Evolutionary conservation across 2,797 vertebrate species (phyloP).

Genomic region (Dendrocincla fuliginosa): DNA sequence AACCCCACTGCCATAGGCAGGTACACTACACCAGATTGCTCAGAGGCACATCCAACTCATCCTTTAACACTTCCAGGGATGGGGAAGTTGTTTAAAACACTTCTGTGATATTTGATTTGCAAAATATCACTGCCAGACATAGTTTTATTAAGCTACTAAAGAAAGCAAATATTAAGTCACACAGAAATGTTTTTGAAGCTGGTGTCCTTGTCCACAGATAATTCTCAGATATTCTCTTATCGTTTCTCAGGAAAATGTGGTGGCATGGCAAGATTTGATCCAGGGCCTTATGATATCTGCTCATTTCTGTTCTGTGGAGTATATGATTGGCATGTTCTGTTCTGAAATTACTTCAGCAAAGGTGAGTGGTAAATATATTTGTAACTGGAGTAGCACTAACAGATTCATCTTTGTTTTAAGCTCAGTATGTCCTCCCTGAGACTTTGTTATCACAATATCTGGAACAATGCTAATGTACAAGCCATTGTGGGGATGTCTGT

Average conservation of each 20-base stretch:
- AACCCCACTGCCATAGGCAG: neutral
- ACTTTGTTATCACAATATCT: neutral
- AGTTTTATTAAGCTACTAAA: neutral
- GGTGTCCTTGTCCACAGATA: neutral
- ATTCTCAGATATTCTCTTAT: neutral
- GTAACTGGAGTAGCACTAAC: neutral
- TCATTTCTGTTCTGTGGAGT: neutral
- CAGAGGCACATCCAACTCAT: neutral
- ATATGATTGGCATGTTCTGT: neutral
- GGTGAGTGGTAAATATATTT: neutral
- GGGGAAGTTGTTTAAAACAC: neutral
- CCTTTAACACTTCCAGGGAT: neutral
- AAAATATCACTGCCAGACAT: neutral
- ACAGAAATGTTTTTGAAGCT: neutral
- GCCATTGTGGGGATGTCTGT: fast-evolving
- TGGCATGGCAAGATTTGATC: neutral
- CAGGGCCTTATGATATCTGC: neutral
- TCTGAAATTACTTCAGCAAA: neutral
- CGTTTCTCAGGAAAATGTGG: neutral
- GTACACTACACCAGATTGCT: neutral
- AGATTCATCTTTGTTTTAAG: neutral
- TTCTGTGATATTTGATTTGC: neutral
- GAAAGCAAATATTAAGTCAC: neutral
- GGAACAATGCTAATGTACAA: neutral
- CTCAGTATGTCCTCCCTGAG: neutral